Conservation (phyloP, 2,888 invertebrate genomes). For the Caenorhabditis sp. region DNA sequence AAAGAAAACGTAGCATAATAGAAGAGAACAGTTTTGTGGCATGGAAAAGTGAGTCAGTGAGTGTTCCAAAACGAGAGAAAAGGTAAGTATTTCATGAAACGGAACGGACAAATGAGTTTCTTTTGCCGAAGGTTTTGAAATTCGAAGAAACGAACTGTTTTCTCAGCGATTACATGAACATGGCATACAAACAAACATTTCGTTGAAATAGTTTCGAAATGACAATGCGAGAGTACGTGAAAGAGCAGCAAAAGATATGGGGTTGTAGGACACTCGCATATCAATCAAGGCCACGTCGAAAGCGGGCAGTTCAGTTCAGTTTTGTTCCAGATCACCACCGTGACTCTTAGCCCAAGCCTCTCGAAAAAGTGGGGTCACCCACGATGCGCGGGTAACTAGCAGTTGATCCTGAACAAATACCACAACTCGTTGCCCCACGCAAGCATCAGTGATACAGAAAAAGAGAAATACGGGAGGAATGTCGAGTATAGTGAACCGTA, state of each 20-base stretch:
- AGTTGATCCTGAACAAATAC: conserved; percentile 53
- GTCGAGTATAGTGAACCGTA: conserved; percentile 29
- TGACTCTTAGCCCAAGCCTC: conserved; percentile 18
- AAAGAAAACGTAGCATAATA: conserved; percentile 42
- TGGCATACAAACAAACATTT: conserved; percentile 5
- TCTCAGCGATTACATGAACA: no score
- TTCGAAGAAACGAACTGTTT: no score
- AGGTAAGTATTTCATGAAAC: no score
- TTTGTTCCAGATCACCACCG: conserved; percentile 24
- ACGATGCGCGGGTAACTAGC: conserved; percentile 28
- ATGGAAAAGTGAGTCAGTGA: conserved; percentile 34
- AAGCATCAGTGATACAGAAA: conserved; percentile 37
- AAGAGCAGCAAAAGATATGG: conserved; percentile 8
- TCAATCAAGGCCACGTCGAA: conserved; percentile 44
- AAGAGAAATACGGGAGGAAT: conserved; percentile 31
- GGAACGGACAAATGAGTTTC: conserved; percentile 1
- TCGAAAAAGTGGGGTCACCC: conserved; percentile 32
- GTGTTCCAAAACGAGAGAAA: conserved; percentile 12
- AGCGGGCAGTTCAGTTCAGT: no score
- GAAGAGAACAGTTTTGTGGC: conserved; percentile 12
- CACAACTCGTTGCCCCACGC: conserved; percentile 28
- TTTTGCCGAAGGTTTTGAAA: no score
- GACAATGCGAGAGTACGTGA: conserved; percentile 16
- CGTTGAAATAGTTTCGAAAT: conserved; percentile 12
- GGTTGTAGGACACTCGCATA: conserved; percentile 13